These are phyloP conservation scores for Bergia puertoricense DNA, from an alignment of 92 coral and sea anemone species.

Conservation along the genomic window DNA sequence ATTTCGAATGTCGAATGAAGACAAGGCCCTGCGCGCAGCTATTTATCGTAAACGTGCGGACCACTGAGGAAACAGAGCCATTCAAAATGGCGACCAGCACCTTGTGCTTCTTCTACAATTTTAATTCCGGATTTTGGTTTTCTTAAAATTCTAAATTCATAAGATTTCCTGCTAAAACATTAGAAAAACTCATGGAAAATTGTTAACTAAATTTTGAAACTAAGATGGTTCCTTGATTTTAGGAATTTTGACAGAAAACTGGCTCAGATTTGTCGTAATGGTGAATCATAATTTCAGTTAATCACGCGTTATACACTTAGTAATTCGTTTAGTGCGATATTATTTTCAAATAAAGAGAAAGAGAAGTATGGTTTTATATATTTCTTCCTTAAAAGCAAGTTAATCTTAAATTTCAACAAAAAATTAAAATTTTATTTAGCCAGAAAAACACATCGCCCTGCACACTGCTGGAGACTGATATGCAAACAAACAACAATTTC, in stretches of 20 bases:
- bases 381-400: background rate
- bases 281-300: background rate
- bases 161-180: background rate
- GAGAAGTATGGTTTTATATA: background rate
- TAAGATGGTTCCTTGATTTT: background rate
- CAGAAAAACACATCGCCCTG: background rate
- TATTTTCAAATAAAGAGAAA: background rate
- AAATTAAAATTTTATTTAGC: no score
- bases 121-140: background rate
- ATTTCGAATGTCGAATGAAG: no score
- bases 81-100: background rate
- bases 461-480: background rate
- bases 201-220: background rate
- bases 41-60: slow-evolving; percentile 41
- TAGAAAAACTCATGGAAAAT: background rate
- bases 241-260: background rate
- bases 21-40: background rate
- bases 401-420: background rate
- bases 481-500: background rate
- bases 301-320: background rate
- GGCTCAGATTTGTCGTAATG: background rate
- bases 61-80: slow-evolving; percentile 56
- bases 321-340: background rate
- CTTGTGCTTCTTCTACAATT: slow-evolving; percentile 45
- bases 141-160: no score